Percentiles rank a stretch among this genome's conserved stretches.
phyloP scores from a whole-genome alignment of 1,140 invertebrate species.

The Drosophila setifemur region DNA sequence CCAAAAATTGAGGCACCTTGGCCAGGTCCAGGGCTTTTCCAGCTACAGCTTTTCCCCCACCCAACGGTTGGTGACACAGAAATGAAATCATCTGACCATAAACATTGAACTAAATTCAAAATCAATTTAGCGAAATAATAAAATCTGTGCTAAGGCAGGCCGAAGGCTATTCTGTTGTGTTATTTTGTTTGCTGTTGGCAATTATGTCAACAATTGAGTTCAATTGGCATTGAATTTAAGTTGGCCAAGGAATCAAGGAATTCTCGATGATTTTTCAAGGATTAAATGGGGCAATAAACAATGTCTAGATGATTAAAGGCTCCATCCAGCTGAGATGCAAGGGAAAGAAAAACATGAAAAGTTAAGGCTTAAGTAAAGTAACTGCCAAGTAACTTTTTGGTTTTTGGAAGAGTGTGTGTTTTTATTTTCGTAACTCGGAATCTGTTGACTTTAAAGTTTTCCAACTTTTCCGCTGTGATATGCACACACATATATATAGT shows the following conservation, averaged over 20 bases:
- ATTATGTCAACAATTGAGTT: slow-evolving; percentile 62
- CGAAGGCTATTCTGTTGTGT: no score
- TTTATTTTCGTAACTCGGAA: slow-evolving; percentile 23
- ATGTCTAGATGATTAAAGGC: slow-evolving; percentile 13
- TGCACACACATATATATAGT: not conserved
- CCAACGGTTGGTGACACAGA: slow-evolving; percentile 60
- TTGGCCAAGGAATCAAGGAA: slow-evolving; percentile 9
- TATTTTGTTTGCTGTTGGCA: slow-evolving; percentile 35
- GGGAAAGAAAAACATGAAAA: not conserved
- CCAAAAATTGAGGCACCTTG: slow-evolving; percentile 55
- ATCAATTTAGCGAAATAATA: slow-evolving; percentile 79
- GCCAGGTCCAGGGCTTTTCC: not conserved
- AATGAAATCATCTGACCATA: slow-evolving; percentile 78
- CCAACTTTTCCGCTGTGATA: slow-evolving; percentile 20
- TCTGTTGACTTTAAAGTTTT: slow-evolving; percentile 46
- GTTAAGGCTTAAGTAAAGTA: slow-evolving; percentile 13
- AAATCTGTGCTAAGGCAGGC: slow-evolving; percentile 27
- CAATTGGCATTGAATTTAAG: slow-evolving; percentile 16
- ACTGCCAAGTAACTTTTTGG: slow-evolving; percentile 28
- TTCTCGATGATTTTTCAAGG: slow-evolving; percentile 6
- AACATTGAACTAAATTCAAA: slow-evolving; percentile 80
- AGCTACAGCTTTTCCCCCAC: not conserved
- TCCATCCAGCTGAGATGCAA: not conserved
- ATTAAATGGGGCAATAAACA: slow-evolving; percentile 30
- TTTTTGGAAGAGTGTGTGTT: slow-evolving; percentile 7